phyloP scores from a whole-genome alignment of 2,888 invertebrate genomes.

The Eilema caniola region DNA sequence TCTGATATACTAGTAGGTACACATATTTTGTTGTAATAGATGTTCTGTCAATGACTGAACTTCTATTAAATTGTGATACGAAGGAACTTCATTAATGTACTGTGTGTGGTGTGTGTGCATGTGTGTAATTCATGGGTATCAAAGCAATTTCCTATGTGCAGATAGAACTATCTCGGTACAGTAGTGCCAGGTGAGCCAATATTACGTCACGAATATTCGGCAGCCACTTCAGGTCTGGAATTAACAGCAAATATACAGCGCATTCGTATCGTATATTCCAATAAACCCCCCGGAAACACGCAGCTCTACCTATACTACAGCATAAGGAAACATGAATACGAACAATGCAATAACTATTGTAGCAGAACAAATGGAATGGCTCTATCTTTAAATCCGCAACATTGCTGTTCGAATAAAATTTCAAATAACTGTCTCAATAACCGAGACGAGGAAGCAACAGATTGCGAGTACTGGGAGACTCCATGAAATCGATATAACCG shows the following conservation, averaged over 20 bases:
- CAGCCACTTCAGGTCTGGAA: background rate
- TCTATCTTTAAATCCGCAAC: conserved; percentile 47
- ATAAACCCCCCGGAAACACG: background rate
- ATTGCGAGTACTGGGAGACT: conserved; percentile 38
- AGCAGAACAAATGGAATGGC: conserved; percentile 48
- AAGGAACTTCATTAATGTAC: no score
- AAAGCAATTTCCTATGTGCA: background rate
- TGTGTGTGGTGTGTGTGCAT: no score
- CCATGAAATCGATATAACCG: conserved; percentile 46
- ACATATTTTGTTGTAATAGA: no score
- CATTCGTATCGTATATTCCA: background rate
- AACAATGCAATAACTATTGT: conserved; percentile 51
- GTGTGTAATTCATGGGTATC: background rate
- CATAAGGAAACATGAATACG: conserved; percentile 8
- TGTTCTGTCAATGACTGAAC: no score
- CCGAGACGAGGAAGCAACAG: conserved; percentile 55
- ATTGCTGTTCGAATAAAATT: conserved; percentile 59
- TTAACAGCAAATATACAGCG: background rate
- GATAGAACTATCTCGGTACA: background rate
- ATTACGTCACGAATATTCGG: background rate
- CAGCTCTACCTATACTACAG: background rate
- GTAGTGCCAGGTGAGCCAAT: background rate
- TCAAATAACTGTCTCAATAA: conserved; percentile 65
- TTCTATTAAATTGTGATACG: no score
- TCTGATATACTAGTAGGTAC: no score